Evolutionary conservation across 2,888 invertebrate genomes (phyloP).

Genomic region (Yponomeuta malinellus): DNA sequence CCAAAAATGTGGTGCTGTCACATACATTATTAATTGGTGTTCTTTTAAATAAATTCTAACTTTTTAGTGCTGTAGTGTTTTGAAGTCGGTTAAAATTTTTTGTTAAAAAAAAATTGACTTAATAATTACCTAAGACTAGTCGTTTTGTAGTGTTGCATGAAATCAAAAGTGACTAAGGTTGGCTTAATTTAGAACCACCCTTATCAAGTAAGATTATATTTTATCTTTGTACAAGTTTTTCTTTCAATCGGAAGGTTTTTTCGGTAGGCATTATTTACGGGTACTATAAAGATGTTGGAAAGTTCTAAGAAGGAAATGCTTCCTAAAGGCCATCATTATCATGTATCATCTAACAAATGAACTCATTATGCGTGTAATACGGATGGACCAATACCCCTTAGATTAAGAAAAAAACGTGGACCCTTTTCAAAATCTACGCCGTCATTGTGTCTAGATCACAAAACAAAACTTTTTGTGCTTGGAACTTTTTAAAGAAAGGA

Average conservation of each 20-base stretch:
- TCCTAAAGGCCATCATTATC: background rate
- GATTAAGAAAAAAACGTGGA: background rate
- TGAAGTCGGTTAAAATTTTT: no score
- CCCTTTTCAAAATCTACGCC: background rate
- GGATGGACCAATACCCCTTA: background rate
- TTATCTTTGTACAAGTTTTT: no score
- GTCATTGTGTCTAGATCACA: background rate
- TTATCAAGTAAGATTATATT: no score
- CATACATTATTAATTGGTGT: no score
- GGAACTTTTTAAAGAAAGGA: background rate
- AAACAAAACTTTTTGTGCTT: background rate
- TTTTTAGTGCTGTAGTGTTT: no score
- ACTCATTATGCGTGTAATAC: constrained; percentile 6
- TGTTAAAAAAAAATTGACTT: no score
- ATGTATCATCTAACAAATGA: background rate
- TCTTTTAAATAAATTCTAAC: no score
- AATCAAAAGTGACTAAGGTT: no score
- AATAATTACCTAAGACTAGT: no score
- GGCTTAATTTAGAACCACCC: no score
- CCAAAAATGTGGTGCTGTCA: no score
- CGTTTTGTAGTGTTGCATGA: no score
- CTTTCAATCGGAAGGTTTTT: background rate
- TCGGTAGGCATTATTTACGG: background rate
- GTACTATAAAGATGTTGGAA: background rate
- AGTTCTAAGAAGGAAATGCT: constrained; percentile 17